Conservation (phyloP, 2,113 vertebrate genomes). For the Diadophis punctatus region DNA sequence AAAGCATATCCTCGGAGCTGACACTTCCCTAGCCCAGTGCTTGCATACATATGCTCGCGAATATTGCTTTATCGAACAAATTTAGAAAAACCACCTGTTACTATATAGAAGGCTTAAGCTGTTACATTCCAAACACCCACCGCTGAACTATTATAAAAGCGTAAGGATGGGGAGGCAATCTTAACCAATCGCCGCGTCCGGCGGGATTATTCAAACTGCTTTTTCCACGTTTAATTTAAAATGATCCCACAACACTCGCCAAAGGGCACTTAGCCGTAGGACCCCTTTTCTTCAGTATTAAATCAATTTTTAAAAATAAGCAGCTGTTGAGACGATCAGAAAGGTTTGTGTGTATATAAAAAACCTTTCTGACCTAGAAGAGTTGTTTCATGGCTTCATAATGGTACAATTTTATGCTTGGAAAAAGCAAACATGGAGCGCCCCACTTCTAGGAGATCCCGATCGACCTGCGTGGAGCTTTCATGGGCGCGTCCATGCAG, state of each 20-base stretch:
- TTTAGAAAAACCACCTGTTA: background rate
- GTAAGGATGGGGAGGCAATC: background rate
- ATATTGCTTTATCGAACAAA: background rate
- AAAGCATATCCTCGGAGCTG: background rate
- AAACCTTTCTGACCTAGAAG: background rate
- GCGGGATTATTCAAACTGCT: background rate
- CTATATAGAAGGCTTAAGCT: background rate
- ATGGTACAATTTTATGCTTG: background rate
- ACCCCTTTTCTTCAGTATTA: background rate
- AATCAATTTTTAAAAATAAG: background rate
- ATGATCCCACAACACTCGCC: background rate
- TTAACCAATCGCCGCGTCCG: background rate
- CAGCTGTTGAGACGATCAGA: too few species aligned
- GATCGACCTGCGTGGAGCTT: background rate
- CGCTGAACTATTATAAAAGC: too few species aligned
- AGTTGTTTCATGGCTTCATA: background rate
- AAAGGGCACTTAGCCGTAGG: background rate
- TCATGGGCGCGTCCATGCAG: background rate
- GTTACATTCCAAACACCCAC: background rate
- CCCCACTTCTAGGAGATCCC: background rate
- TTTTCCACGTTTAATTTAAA: background rate
- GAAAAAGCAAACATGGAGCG: background rate
- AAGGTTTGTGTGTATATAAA: background rate
- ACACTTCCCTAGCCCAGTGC: background rate
- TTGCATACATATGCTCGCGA: background rate